Evolutionary conservation across 2,888 invertebrate species (phyloP).

Genomic region (Atrina japonica): DNA sequence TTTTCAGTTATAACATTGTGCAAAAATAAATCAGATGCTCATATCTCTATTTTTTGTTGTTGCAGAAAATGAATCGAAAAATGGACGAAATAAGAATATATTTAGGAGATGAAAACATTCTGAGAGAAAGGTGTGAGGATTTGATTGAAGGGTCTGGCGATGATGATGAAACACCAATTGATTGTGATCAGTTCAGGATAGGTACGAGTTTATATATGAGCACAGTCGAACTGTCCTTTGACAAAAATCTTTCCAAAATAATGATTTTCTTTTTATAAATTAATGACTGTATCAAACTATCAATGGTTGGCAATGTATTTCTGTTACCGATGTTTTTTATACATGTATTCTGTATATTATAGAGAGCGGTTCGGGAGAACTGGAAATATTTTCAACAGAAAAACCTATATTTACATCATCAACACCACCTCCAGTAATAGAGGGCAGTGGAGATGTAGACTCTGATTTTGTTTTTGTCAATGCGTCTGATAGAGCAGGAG

Average conservation of each 20-base stretch:
- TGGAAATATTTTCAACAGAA: not conserved
- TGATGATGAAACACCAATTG: not conserved
- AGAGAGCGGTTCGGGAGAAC: slow-evolving; percentile 3
- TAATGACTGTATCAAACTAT: too few species aligned
- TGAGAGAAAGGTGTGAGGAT: slow-evolving; percentile 33
- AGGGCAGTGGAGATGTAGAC: slow-evolving; percentile 17
- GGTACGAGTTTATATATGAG: not conserved
- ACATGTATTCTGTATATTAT: too few species aligned
- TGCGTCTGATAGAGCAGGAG: not conserved
- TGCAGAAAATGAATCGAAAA: slow-evolving; percentile 30
- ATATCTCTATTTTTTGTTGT: not conserved
- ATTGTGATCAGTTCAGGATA: slow-evolving; percentile 1
- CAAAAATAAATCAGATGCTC: not conserved
- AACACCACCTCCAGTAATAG: not conserved
- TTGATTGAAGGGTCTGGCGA: slow-evolving; percentile 7
- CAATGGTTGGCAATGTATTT: too few species aligned
- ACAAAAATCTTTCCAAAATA: too few species aligned
- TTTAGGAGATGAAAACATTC: slow-evolving; percentile 22
- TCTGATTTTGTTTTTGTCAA: slow-evolving; percentile 2
- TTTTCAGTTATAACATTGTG: not conserved
- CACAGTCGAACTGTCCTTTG: too few species aligned
- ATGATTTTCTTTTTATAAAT: too few species aligned
- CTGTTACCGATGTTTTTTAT: too few species aligned
- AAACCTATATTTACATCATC: not conserved
- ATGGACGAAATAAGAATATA: slow-evolving; percentile 36